Base-by-base conservation (phyloP, 2,888 invertebrate species). In the Drosophila lacicola region DNA sequence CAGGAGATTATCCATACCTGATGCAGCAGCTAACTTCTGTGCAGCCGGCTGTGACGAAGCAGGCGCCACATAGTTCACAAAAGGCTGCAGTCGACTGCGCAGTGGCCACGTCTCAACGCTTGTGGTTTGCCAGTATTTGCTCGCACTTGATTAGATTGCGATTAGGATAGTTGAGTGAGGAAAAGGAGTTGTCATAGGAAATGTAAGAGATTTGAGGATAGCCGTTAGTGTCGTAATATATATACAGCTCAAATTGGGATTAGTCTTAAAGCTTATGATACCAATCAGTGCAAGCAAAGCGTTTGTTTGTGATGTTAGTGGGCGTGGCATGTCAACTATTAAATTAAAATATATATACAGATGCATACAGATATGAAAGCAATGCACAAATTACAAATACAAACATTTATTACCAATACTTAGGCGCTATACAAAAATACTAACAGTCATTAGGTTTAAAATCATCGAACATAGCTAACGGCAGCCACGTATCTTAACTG, bases 81-180 rank as follows among this genome's bases (percentile, higher is more conserved):
- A 45, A 2, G 65, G 57, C 25, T 57, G 72, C 17, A 73, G 61
- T 17, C 62, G 57, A 61, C 55, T 51, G 54, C 68, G 70, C 37
- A 80, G 70, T 42, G 92, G 91, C 92, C 92, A 92, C 49, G 81
- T 66, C 66, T 90, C 86, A 37, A 91, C 53, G 69, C 83, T 90
- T 62, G 90, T 69, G 54, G 89, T 88, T 74, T 86, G 88, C 92
- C 92, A 91, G 62, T 73, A 78, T 25, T 74, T 47, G 64, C 21
- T 51, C 45, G 61, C 68, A 72, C 89, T 88, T 56, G 41, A 21
- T 67, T 50, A 62, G 4, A 36, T 55, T 21, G 39, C 56, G 46
- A 49, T 70, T 49, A 55, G 64, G 47, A 70, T 58, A 57, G 47
- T 69, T 70, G 58, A 58, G 60, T 44, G 55, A 58, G 25, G 66